Evolutionary conservation across 2,797 vertebrate genomes (phyloP).

Genomic region (Podargus strigoides): DNA sequence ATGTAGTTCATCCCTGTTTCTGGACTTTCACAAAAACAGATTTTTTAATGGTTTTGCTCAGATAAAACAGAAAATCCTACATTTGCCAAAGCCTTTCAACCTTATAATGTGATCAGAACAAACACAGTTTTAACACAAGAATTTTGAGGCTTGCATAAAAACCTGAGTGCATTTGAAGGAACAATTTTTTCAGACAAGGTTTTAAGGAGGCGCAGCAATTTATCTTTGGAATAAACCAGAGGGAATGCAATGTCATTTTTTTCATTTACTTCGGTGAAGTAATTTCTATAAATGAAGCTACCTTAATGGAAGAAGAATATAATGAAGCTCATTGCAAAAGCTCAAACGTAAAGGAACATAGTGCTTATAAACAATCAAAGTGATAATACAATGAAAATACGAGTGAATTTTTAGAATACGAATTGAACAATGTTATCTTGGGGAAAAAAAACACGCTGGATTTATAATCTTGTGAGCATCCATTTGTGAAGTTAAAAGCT

Average conservation of each 20-base stretch:
- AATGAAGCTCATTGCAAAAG: background rate
- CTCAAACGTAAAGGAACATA: background rate
- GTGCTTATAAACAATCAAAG: background rate
- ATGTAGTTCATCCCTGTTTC: background rate
- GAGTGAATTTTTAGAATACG: background rate
- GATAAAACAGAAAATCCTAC: slow-evolving; percentile 8
- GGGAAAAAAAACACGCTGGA: background rate
- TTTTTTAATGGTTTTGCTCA: slow-evolving; percentile 32
- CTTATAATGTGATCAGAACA: background rate
- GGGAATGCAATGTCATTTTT: background rate
- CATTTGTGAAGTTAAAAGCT: background rate
- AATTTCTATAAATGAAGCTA: background rate
- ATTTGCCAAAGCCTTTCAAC: background rate
- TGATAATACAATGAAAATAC: background rate
- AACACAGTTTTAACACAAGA: background rate
- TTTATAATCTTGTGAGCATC: background rate
- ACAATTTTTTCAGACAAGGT: background rate
- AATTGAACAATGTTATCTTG: background rate
- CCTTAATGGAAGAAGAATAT: background rate
- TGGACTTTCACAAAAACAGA: background rate
- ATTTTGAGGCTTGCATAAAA: background rate
- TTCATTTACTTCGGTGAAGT: background rate
- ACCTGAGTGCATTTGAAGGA: background rate
- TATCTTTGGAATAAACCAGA: background rate
- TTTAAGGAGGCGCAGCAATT: background rate